Percentiles rank a stretch among this genome's conserved stretches.
Conservation (phyloP, 2,797 vertebrate species). For the Leptatherina wallacei region DNA sequence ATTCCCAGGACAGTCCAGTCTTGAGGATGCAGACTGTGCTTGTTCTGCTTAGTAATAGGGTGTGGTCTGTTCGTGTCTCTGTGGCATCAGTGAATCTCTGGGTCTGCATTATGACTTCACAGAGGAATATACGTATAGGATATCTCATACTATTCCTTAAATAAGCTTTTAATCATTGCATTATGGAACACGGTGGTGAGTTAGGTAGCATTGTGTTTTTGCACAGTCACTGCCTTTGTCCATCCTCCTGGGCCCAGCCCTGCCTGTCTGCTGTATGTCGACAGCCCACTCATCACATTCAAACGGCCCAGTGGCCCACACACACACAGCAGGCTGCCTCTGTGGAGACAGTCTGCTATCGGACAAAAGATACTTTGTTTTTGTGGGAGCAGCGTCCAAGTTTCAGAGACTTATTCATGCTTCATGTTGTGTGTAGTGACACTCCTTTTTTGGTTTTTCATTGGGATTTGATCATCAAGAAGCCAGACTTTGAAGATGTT, state of each 20-base stretch:
- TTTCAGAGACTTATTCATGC: conserved; percentile 63
- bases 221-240: conserved; percentile 84
- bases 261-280: conserved; percentile 71
- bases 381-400: conserved; percentile 47
- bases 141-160: background rate
- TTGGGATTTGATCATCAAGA: conserved; percentile 29
- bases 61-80: conserved; percentile 55
- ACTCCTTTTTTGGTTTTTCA: conserved; percentile 33
- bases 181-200: conserved; percentile 28
- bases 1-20: conserved; percentile 4
- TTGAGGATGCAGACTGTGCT: conserved; percentile 21
- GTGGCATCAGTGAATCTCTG: conserved; percentile 20
- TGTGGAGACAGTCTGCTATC: conserved; percentile 65
- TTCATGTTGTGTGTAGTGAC: conserved; percentile 36
- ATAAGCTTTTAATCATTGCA: background rate
- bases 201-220: conserved; percentile 67
- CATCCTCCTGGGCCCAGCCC: conserved; percentile 73
- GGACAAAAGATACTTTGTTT: conserved; percentile 82
- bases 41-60: conserved; percentile 52
- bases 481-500: conserved; percentile 18
- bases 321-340: conserved; percentile 50
- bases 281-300: conserved; percentile 83
- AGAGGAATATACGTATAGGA: conserved; percentile 17
- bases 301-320: conserved; percentile 66
- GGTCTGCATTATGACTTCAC: conserved; percentile 11